Conservation (phyloP, 2,888 invertebrate genomes). For the Antitype chi region DNA sequence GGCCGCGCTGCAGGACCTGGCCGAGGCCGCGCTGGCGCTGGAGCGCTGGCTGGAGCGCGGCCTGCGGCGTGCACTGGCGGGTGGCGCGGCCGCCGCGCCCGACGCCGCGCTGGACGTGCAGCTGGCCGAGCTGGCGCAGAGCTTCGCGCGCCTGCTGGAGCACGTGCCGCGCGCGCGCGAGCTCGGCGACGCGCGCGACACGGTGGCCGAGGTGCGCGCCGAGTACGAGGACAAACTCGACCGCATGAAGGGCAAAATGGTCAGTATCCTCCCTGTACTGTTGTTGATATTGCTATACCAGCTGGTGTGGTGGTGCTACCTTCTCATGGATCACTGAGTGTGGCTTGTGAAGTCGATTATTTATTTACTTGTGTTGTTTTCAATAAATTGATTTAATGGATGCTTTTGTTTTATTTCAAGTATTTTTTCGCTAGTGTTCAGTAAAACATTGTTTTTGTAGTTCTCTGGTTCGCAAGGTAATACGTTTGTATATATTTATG, state of each 20-base stretch:
- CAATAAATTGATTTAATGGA: constrained; percentile 81
- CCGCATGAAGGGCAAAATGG: constrained; percentile 95
- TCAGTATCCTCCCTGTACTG: constrained; percentile 90
- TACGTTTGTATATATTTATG: constrained; percentile 72
- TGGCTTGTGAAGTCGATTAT: constrained; percentile 78
- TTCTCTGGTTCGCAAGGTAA: constrained; percentile 78
- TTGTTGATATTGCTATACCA: constrained; percentile 87
- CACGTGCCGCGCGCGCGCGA: constrained; percentile 79
- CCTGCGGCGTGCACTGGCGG: constrained; percentile 75
- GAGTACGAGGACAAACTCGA: constrained; percentile 94
- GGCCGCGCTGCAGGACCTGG: constrained; percentile 84
- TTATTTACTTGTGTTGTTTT: constrained; percentile 72
- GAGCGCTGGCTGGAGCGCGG: constrained; percentile 85
- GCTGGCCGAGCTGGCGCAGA: constrained; percentile 83
- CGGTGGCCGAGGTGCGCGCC: constrained; percentile 90
- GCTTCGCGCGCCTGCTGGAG: constrained; percentile 72
- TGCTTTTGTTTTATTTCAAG: constrained; percentile 85
- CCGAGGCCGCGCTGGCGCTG: constrained; percentile 83
- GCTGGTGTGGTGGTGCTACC: constrained; percentile 88
- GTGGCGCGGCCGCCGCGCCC: constrained; percentile 69
- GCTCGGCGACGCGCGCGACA: constrained; percentile 75
- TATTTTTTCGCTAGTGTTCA: constrained; percentile 73
- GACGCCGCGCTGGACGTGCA: constrained; percentile 83
- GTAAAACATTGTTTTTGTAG: constrained; percentile 75
- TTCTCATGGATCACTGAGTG: constrained; percentile 82